phyloP scores from a whole-genome alignment of 1,140 invertebrate genomes.

The Sminthurides bifidus region DNA sequence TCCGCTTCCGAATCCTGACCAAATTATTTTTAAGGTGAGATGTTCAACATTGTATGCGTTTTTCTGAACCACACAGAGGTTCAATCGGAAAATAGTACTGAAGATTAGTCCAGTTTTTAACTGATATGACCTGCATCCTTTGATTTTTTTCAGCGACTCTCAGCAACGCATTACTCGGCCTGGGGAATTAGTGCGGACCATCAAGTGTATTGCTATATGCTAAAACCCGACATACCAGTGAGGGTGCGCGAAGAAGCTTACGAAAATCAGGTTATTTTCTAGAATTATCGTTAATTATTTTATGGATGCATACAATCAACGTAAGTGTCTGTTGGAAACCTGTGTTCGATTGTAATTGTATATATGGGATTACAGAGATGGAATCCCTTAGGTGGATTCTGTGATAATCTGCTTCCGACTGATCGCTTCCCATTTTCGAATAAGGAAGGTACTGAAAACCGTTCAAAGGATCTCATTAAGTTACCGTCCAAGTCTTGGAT shows the following conservation, averaged over 20 bases:
- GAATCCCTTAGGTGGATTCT: slow-evolving; percentile 80
- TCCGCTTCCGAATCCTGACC: too few relatives aligned
- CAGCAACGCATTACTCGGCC: slow-evolving; percentile 65
- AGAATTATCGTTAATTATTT: background rate
- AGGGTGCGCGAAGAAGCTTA: slow-evolving; percentile 77
- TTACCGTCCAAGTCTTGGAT: slow-evolving; percentile 84
- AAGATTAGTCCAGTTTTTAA: too few relatives aligned
- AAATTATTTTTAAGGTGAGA: too few relatives aligned
- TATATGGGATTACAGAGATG: slow-evolving; percentile 50
- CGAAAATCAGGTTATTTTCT: slow-evolving; percentile 66
- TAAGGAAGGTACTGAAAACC: slow-evolving; percentile 62
- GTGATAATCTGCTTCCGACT: slow-evolving; percentile 63
- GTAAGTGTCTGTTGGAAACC: background rate
- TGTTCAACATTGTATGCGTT: too few relatives aligned
- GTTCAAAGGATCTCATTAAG: slow-evolving; percentile 63
- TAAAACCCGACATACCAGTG: slow-evolving; percentile 77
- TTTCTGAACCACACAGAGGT: too few relatives aligned
- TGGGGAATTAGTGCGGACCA: slow-evolving; percentile 87
- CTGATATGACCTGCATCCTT: too few relatives aligned
- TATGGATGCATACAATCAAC: background rate
- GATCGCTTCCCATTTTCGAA: slow-evolving; percentile 74
- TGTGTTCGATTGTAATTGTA: background rate
- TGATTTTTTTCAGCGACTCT: slow-evolving; percentile 52
- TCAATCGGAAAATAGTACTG: too few relatives aligned
- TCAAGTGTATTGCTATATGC: slow-evolving; percentile 80